Evolutionary conservation across 2,888 invertebrate genomes (phyloP), one percentile per base, ranked within the genome.

Genomic region (Sphaeridia pumilis): DNA sequence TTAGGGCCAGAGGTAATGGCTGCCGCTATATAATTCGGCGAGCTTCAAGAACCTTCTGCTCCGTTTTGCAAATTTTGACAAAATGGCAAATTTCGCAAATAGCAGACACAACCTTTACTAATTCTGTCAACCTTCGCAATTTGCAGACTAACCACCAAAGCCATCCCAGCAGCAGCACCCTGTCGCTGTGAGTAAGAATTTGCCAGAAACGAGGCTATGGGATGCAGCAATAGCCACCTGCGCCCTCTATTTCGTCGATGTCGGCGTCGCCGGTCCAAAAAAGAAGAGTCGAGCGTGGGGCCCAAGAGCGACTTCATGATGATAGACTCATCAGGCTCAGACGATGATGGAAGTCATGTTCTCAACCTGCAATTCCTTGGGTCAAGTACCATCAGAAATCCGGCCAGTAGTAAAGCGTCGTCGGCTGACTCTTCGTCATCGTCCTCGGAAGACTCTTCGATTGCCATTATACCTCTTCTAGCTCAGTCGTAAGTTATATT

Each of bases 401-500:
- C 56, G 46, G 56, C 52, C 50, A 58, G 44, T 43, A 54, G 57
- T 46, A 41, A 45, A 35, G n/a, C n/a, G n/a, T n/a, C n/a, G 17
- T 17, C 38, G 36, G 35, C 24, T 35, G 51, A 25, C 31, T 27
- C 38, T 27, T 36, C 36, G 7, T 42, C 45, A 36, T 20, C 28
- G 12, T 21, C 48, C 21, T 24, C 49, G 17, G 34, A 12, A 12
- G 36, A 46, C 27, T 41, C 46, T n/a, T 55, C 51, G 25, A 35
- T 49, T 35, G 49, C 49, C 42, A 57, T 57, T 58, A 59, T 61
- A 59, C 61, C 61, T 49, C 49, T 61, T 14, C 51, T 61, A 47
- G 61, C 61, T 46, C 61, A 61, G 44, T 59, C 61, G 61, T 61
- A 61, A 58, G 59, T 59, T 26, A n/a, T 14, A 7, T 44, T 25